Percentiles rank a stretch among this genome's conserved stretches.
Evolutionary conservation across 2,888 invertebrate genomes (phyloP).

Genomic region (Malachius bipustulatus): DNA sequence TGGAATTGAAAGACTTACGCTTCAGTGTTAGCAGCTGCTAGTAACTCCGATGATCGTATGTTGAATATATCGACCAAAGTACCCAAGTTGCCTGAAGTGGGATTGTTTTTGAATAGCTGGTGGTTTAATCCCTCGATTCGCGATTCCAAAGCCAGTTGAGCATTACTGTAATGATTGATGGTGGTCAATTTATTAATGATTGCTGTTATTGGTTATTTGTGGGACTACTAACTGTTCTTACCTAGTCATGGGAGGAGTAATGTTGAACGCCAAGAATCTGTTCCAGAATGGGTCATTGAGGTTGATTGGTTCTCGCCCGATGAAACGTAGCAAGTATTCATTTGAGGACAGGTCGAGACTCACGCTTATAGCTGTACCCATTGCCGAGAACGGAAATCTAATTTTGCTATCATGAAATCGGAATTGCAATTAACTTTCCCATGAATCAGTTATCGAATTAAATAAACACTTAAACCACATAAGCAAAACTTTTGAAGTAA

Average conservation of each 20-base stretch:
- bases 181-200: too few relatives aligned
- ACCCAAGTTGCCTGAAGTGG: slow-evolving; percentile 79
- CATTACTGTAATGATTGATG: slow-evolving; percentile 48
- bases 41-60: slow-evolving; percentile 66
- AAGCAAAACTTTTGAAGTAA: too few relatives aligned
- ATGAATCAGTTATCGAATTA: slow-evolving; percentile 8
- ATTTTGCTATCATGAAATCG: slow-evolving; percentile 1
- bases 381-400: slow-evolving; percentile 27
- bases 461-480: too few relatives aligned
- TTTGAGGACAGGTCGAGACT: slow-evolving; percentile 71
- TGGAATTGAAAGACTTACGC: slow-evolving; percentile 57
- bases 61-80: slow-evolving; percentile 79
- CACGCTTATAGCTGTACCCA: slow-evolving; percentile 75
- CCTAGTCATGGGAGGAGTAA: slow-evolving; percentile 67
- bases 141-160: slow-evolving; percentile 71
- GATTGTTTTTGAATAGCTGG: slow-evolving; percentile 71
- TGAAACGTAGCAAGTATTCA: slow-evolving; percentile 66
- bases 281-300: slow-evolving; percentile 92
- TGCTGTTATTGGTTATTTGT: slow-evolving; percentile 5
- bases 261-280: slow-evolving; percentile 80
- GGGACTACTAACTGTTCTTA: slow-evolving; percentile 30
- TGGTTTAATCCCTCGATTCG: slow-evolving; percentile 62
- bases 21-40: slow-evolving; percentile 76
- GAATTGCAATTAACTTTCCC: not conserved
- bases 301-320: slow-evolving; percentile 66